Percentiles rank a stretch among this genome's conserved stretches.
phyloP scores from a whole-genome alignment of 2,113 vertebrate species.

The Laterallus jamaicensis region DNA sequence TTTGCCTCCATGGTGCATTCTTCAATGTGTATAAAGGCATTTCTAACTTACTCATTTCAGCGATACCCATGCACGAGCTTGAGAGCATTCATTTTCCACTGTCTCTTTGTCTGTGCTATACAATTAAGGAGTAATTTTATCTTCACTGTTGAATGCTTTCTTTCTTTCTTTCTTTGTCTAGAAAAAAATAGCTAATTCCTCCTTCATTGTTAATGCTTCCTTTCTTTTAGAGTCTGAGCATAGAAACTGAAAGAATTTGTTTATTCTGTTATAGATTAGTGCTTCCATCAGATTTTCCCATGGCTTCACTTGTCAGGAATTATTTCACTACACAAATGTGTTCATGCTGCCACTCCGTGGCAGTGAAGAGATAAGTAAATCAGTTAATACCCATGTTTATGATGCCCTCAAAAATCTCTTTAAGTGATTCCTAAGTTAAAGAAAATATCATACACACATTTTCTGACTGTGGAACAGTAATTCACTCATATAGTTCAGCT shows the following conservation, averaged over 20 bases:
- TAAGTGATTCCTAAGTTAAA: not conserved
- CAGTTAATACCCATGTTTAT: not conserved
- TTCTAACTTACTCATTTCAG: not conserved
- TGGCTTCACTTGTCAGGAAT: not conserved
- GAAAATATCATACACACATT: not conserved
- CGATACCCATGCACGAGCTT: not conserved
- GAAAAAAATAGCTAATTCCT: not conserved
- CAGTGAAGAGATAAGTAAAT: not conserved
- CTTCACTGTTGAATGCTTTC: not conserved
- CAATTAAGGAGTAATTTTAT: not conserved
- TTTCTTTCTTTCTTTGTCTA: not conserved
- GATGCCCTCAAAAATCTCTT: not conserved
- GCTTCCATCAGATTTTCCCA: not conserved
- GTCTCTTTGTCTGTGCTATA: not conserved
- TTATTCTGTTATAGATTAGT: not conserved
- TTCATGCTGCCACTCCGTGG: constrained; percentile 55
- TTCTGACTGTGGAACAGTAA: not conserved
- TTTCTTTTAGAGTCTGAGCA: not conserved
- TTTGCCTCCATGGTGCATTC: rapidly evolving
- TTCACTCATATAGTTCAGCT: not conserved
- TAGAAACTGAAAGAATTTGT: not conserved
- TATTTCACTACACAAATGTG: not conserved
- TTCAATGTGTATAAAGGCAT: not conserved
- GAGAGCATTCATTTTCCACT: not conserved
- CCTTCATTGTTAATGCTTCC: not conserved